Base-by-base conservation (phyloP, 2,888 invertebrate genomes). In the Pardosa pseudoannulata region DNA sequence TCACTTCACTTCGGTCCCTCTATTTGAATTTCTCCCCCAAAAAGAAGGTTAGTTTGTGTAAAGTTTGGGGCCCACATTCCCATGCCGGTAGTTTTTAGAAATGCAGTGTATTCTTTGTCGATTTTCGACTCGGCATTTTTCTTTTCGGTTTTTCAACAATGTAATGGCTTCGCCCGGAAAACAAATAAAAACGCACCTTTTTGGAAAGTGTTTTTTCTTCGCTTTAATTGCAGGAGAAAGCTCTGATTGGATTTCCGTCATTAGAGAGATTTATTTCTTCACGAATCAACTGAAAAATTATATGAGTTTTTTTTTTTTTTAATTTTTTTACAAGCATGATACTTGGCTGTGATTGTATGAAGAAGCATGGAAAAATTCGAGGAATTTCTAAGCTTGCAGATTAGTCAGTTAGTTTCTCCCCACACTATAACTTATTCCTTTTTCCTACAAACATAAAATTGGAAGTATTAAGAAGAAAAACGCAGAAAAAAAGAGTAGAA, bases 1-100 rank as follows among this genome's bases (percentile, higher is more conserved):
- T 67, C 81, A 79, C 36, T 79, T 46, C 41, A 19, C n/a, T 31
- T 80, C 71, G 46, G 46, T 39, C 65, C 65, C 56, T 83, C 72
- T 83, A 83, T 83, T 83, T 83, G 83, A 78, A 83, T 83, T 83
- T 83, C 72, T 72, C 32, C 31, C n/a, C n/a, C n/a, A 19, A 46
- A 62, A 74, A 74, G 29, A 46, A 72, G 73, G 56, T 78, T 78
- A 72, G 78, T 83, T 83, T 78, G 78, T 78, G 78, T 78, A 78
- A 75, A 64, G 36, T 71, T 70, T 39, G 19, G 19, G 65, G 31
- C 70, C 82, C 76, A 32, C 71, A 71, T 83, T 79, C 28, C 56
- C 5, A 71, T 41, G 70, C 39, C 68, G 41, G 65, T 27, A 78
- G 75, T 83, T 83, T 83, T 83, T 72, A 50, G 72, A 64, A 64